Conservation (phyloP, 2,888 invertebrate genomes). For the Drosophila limbata region DNA sequence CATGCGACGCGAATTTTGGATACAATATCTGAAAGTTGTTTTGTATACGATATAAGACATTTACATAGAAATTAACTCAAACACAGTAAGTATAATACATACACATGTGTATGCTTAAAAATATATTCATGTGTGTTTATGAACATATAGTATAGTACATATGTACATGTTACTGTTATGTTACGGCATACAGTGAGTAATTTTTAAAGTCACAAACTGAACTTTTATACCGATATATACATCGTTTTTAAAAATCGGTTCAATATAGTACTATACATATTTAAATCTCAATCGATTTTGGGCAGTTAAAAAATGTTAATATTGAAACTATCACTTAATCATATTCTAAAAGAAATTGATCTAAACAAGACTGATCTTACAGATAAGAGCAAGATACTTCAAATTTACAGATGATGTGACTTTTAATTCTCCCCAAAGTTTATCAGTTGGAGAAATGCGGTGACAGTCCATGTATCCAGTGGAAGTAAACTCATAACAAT, state of each 20-base stretch:
- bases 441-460: neutral
- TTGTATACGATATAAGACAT: conserved; percentile 28
- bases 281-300: too few species aligned
- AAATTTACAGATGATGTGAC: too few species aligned
- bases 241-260: neutral
- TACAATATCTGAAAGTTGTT: conserved; percentile 52
- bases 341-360: too few species aligned
- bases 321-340: too few species aligned
- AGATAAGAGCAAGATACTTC: too few species aligned
- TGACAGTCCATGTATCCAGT: neutral
- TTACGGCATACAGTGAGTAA: neutral
- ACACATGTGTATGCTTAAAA: conserved; percentile 1
- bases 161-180: neutral
- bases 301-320: too few species aligned
- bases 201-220: neutral
- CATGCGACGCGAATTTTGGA: conserved; percentile 44
- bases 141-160: too few species aligned
- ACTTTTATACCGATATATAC: neutral
- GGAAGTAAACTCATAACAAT: neutral
- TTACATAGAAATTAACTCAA: conserved; percentile 14
- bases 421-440: neutral
- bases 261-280: too few species aligned
- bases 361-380: too few species aligned
- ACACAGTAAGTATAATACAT: conserved; percentile 11
- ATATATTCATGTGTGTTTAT: neutral